These are phyloP conservation scores for Spodoptera frugiperda DNA, from an alignment of 1,140 invertebrate genomes.

Conservation along the genomic window DNA sequence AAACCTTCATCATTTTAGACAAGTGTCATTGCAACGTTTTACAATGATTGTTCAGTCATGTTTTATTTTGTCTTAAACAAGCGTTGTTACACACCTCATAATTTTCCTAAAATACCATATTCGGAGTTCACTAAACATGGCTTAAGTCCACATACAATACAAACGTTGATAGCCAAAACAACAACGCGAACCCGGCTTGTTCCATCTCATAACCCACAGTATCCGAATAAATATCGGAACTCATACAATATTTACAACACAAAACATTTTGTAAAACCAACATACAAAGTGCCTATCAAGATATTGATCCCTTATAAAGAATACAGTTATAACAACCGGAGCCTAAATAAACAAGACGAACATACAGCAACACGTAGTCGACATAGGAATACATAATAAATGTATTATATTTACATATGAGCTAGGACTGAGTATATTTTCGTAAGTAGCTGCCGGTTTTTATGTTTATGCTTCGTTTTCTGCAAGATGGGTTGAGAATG, in stretches of 20 bases:
- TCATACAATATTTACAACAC: conserved; percentile 22
- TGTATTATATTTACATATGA: conserved; percentile 44
- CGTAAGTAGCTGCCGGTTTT: conserved; percentile 31
- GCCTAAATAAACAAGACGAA: conserved; percentile 46
- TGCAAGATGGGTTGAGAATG: conserved; percentile 23
- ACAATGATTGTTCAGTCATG: no score
- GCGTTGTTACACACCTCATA: no score
- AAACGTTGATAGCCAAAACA: background rate
- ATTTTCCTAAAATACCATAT: no score
- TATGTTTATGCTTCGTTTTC: conserved; percentile 41
- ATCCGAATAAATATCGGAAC: conserved; percentile 16
- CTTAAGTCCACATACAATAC: background rate
- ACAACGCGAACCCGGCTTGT: background rate
- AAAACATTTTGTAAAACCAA: conserved; percentile 29
- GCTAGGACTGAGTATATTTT: conserved; percentile 34
- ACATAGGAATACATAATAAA: conserved; percentile 43
- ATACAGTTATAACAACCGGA: conserved; percentile 25
- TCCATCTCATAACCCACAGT: background rate
- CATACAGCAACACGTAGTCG: conserved; percentile 37
- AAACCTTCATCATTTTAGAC: no score
- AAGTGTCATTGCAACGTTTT: no score
- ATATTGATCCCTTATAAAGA: conserved; percentile 47
- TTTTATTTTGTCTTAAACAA: no score
- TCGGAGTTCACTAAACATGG: background rate
- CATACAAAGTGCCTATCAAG: conserved; percentile 41